Conservation (phyloP, 1,140 invertebrate genomes). For the Oreohelix idahoensis region DNA sequence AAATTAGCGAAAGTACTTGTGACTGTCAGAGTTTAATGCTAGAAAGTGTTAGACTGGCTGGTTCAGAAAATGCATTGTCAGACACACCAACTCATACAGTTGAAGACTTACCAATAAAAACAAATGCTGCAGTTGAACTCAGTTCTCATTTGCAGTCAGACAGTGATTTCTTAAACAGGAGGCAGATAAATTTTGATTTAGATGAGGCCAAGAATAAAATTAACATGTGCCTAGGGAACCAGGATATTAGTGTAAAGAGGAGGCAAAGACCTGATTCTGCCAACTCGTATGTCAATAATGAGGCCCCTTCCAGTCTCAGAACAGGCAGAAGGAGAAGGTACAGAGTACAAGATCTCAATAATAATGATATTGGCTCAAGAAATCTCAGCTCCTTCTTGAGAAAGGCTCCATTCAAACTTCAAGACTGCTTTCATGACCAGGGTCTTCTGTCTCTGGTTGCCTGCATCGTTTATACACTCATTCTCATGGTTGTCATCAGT, state of each 20-base stretch:
- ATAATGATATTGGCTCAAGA: neutral
- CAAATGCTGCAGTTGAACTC: neutral
- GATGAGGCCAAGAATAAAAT: neutral
- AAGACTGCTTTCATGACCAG: conserved; percentile 19
- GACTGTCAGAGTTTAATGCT: neutral
- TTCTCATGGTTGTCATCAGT: conserved; percentile 3
- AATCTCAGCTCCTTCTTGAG: neutral
- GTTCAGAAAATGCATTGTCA: neutral
- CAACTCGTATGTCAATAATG: too few relatives aligned
- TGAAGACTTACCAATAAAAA: neutral
- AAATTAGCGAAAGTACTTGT: neutral
- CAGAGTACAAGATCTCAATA: neutral
- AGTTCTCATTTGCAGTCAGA: neutral
- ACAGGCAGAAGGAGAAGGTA: neutral
- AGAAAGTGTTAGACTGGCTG: neutral
- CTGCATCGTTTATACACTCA: conserved; percentile 24
- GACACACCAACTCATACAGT: neutral
- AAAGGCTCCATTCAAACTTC: neutral
- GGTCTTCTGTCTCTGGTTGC: neutral
- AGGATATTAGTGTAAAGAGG: neutral
- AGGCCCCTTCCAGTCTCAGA: neutral
- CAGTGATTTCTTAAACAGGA: neutral
- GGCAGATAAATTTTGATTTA: neutral
- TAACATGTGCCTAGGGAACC: neutral
- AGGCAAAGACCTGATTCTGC: neutral